Evolutionary conservation across 2,888 invertebrate species (phyloP), one percentile per base, ranked within the genome.

Genomic region (Aleiodes leptofemur): DNA sequence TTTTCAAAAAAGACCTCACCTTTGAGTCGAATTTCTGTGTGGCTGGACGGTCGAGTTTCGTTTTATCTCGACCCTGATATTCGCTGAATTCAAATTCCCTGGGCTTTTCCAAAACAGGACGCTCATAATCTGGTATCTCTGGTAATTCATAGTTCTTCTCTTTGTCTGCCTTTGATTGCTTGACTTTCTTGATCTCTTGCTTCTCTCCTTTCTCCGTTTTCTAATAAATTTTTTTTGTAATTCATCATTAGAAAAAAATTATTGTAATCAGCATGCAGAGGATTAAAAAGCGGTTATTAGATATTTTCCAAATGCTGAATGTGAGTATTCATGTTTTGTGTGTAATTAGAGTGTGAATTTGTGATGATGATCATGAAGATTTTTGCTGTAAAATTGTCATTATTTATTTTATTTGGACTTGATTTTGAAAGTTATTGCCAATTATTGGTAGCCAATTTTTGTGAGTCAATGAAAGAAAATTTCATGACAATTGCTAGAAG

Each of bases 81-180:
- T 89, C 89, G n/a, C 85, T 82, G 43, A 89, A 89, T 2, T 89
- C 88, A 76, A 88, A 88, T 80, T 87, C 89, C 76, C 82, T 85
- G 2, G 88, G 87, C 75, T 89, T 90, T 85, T 95, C 95, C 75
- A 95, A 91, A 3, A 93, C 93, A 2, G 95, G 93, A 80, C 95
- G 92, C 48, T 95, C 95, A 84, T 96, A 96, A 87, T 96, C 95
- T 13, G 89, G 89, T 73, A 89, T 89, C 74, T 89, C 89, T 9
- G 89, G 89, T 69, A 89, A 83, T 31, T 89, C 89, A 76, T 87
- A 89, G 53, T 74, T 83, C 80, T 85, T 85, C 34, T 85, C 87
- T 80, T 87, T 88, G 75, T 84, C 83, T 9, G 80, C 82, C 71
- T 88, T 87, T 29, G 84, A 81, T n/a, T 68, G 66, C 72, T 87